phyloP scores from a whole-genome alignment of 2,113 vertebrate genomes.

The Motacilla tschutschensis region DNA sequence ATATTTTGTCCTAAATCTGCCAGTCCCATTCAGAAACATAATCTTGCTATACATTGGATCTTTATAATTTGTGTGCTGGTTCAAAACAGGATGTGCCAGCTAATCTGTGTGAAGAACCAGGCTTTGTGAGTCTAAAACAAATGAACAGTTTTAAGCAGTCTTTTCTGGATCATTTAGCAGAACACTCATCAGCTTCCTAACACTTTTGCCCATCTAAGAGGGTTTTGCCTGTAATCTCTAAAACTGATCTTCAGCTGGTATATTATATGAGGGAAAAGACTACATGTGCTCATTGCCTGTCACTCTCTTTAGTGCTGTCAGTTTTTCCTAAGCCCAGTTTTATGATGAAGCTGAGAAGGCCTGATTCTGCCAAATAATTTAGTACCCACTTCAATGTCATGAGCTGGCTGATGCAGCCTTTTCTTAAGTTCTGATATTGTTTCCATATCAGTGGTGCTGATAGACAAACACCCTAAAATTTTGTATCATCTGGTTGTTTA shows the following conservation, averaged over 20 bases:
- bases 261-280: background rate
- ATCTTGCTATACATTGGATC: background rate
- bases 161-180: conserved; percentile 25
- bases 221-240: background rate
- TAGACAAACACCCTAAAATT: background rate
- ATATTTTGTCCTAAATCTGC: background rate
- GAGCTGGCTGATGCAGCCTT: background rate
- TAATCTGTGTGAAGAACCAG: background rate
- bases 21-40: background rate
- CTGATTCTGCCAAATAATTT: background rate
- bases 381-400: background rate
- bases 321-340: background rate
- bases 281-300: background rate
- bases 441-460: background rate
- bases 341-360: background rate
- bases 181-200: background rate
- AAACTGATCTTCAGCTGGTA: background rate
- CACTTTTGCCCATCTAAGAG: background rate
- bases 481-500: background rate
- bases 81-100: background rate
- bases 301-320: background rate
- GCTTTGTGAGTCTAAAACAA: background rate
- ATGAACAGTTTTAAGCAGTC: background rate
- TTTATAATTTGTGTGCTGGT: background rate
- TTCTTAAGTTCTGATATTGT: background rate